These are phyloP conservation scores for Noctua comes DNA, from an alignment of 2,888 invertebrate species.

Conservation along the genomic window DNA sequence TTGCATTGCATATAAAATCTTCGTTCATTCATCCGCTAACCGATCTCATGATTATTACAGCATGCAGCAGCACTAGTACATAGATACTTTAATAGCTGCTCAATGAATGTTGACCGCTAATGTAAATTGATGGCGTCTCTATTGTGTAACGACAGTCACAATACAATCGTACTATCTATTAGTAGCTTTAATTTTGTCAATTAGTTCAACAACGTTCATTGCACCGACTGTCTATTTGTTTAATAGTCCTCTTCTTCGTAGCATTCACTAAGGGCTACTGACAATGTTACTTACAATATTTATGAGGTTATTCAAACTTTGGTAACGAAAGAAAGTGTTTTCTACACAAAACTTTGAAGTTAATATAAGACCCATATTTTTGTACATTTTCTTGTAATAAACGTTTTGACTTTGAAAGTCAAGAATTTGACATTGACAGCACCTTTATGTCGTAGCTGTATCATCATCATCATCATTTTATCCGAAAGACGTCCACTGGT, in stretches of 20 bases:
- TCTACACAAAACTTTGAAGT: neutral
- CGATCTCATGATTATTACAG: slow-evolving; percentile 1
- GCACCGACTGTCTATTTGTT: slow-evolving; percentile 7
- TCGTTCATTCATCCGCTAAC: too few relatives aligned
- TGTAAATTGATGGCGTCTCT: neutral
- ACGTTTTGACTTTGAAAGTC: neutral
- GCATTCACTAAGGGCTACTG: neutral
- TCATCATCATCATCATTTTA: too few relatives aligned
- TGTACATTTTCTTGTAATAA: neutral
- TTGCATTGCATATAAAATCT: neutral
- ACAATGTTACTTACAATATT: neutral
- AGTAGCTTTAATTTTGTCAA: slow-evolving; percentile 29
- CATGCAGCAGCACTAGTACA: neutral
- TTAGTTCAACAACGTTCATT: slow-evolving; percentile 32
- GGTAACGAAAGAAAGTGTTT: neutral
- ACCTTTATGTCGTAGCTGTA: neutral
- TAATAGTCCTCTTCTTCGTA: neutral
- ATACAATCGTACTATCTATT: slow-evolving; percentile 18
- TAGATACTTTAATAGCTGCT: neutral
- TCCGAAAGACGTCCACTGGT: too few relatives aligned
- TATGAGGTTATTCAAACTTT: neutral
- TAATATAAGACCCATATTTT: neutral
- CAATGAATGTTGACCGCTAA: slow-evolving; percentile 43
- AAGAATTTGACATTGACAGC: neutral
- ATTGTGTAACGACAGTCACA: slow-evolving; percentile 20